Evolutionary conservation across 2,797 vertebrate genomes (phyloP).

Genomic region (Enteromius trimaculatus): DNA sequence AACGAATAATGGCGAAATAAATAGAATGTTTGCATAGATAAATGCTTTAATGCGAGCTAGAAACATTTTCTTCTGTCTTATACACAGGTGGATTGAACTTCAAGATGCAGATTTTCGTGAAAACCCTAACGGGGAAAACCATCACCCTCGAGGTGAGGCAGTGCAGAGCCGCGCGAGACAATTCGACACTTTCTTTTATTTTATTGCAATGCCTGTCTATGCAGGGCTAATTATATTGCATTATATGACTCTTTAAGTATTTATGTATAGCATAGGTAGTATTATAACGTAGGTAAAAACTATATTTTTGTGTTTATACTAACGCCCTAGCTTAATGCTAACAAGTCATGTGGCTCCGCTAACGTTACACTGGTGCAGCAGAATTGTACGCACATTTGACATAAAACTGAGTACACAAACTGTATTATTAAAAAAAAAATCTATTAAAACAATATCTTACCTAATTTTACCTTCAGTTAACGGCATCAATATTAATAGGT

Average conservation of each 20-base stretch:
- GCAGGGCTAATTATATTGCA: not conserved
- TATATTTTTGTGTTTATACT: not conserved
- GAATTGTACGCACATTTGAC: too few species aligned
- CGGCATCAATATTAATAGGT: not conserved
- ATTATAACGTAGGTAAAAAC: not conserved
- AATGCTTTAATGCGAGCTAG: not conserved
- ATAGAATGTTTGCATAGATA: not conserved
- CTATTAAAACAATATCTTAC: too few species aligned
- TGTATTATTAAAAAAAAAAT: too few species aligned
- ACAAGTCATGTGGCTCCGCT: not conserved
- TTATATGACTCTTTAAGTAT: not conserved
- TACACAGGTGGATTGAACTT: conserved; percentile 57
- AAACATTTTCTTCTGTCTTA: not conserved
- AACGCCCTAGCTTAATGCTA: not conserved
- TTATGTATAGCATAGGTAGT: fast-evolving
- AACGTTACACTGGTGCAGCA: not conserved
- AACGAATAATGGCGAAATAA: conserved; percentile 5
- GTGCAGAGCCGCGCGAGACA: not conserved
- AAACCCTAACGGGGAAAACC: conserved; percentile 85
- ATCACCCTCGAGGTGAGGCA: conserved; percentile 81
- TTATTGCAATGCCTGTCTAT: not conserved
- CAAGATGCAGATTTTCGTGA: conserved; percentile 84
- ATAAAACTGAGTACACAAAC: not conserved
- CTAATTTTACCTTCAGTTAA: fast-evolving
- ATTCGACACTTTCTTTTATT: not conserved